A percentile compares a stretch with the other conserved stretches of the same genome.
These are phyloP conservation scores for Sympetrum striolatum DNA, from an alignment of 2,888 invertebrate species.

Conservation along the genomic window DNA sequence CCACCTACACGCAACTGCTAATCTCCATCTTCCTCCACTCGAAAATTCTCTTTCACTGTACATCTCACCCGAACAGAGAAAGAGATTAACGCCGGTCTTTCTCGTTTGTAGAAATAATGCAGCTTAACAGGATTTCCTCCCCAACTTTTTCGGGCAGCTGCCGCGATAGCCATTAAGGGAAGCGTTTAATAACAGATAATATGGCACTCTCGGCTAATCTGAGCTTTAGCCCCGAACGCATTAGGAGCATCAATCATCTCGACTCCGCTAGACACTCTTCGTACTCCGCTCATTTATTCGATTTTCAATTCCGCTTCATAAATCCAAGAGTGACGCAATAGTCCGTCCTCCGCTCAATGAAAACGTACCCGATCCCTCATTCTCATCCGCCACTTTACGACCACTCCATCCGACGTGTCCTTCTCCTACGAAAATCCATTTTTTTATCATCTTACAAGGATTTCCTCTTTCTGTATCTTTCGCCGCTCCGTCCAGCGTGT, in stretches of 20 bases:
- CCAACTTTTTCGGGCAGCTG: too few species aligned
- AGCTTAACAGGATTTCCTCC: too few species aligned
- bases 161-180: too few species aligned
- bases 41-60: too few species aligned
- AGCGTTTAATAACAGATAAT: too few species aligned
- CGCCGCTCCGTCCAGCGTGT: background rate
- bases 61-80: too few species aligned
- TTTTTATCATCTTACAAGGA: constrained; percentile 26
- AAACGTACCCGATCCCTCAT: background rate
- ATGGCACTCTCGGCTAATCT: too few species aligned
- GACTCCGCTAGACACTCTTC: background rate
- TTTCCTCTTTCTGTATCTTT: constrained; percentile 34
- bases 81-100: too few species aligned
- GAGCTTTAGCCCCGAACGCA: too few species aligned
- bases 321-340: background rate
- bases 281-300: background rate
- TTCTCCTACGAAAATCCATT: background rate
- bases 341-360: background rate
- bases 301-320: background rate
- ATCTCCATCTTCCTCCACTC: too few species aligned
- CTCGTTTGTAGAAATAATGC: too few species aligned
- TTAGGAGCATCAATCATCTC: constrained; percentile 6
- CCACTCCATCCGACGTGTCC: background rate
- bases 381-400: background rate
- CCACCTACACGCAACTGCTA: background rate